These are phyloP conservation scores for Epistrophe grossulariae DNA, from an alignment of 2,888 invertebrate species.

Conservation along the genomic window DNA sequence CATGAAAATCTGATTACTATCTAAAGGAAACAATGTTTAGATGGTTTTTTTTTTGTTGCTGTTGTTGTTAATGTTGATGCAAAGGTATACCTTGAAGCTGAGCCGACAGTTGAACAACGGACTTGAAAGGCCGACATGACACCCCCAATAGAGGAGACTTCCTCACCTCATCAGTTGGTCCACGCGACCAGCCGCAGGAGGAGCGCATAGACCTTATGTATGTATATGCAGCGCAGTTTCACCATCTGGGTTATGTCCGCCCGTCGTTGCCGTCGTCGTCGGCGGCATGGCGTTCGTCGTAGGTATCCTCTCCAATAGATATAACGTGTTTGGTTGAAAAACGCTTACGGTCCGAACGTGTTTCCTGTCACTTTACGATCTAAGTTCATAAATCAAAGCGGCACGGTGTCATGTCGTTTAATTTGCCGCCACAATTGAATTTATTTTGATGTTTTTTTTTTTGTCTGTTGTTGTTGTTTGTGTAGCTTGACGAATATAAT, in stretches of 20 bases:
- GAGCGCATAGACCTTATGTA: slow-evolving; percentile 39
- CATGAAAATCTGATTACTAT: slow-evolving; percentile 69
- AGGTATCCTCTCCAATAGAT: slow-evolving; percentile 45
- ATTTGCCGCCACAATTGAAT: slow-evolving; percentile 75
- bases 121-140: slow-evolving; percentile 65
- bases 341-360: slow-evolving; percentile 67
- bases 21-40: slow-evolving; percentile 64
- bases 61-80: slow-evolving; percentile 1
- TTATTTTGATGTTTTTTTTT: slow-evolving; percentile 68
- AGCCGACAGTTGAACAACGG: slow-evolving; percentile 44
- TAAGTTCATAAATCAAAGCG: slow-evolving; percentile 74
- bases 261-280: neutral
- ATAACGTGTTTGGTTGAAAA: slow-evolving; percentile 56
- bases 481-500: slow-evolving; percentile 42
- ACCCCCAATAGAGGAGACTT: slow-evolving; percentile 68
- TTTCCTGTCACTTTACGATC: slow-evolving; percentile 74
- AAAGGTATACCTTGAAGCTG: slow-evolving; percentile 24
- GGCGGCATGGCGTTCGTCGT: neutral
- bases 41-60: slow-evolving; percentile 17
- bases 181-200: slow-evolving; percentile 58
- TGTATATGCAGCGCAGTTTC: slow-evolving; percentile 21
- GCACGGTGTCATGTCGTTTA: slow-evolving; percentile 75
- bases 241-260: slow-evolving; percentile 49
- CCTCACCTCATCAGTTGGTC: slow-evolving; percentile 71
- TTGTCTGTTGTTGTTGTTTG: slow-evolving; percentile 13